A percentile compares a stretch with the other conserved stretches of the same genome.
These are phyloP conservation scores for Cyprinodon diabolis DNA, from an alignment of 2,797 vertebrate species.

Conservation along the genomic window DNA sequence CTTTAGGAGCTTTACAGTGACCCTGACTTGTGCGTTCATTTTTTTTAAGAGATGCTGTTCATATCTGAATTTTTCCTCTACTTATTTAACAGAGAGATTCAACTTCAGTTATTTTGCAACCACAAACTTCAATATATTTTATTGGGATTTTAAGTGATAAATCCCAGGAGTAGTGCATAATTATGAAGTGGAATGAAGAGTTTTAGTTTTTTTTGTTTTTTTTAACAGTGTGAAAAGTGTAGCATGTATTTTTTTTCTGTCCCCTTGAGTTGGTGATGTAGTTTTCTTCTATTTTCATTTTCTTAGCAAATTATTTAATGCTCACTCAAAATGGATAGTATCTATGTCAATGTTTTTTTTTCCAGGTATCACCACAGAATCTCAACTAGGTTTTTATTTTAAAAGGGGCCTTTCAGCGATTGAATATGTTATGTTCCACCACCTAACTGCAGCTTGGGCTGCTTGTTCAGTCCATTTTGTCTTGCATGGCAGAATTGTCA, in stretches of 20 bases:
- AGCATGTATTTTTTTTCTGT: conserved; percentile 10
- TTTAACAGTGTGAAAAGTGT: background rate
- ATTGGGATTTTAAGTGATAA: background rate
- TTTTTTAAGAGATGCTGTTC: conserved; percentile 11
- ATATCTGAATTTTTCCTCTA: background rate
- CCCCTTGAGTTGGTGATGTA: background rate
- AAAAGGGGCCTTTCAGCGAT: background rate
- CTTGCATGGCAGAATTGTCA: background rate
- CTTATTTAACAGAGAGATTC: background rate
- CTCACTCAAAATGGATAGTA: background rate
- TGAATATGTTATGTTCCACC: background rate
- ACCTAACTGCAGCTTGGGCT: background rate
- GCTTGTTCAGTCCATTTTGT: background rate
- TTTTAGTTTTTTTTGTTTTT: background rate
- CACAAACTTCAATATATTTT: background rate
- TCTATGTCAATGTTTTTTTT: background rate
- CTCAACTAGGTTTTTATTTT: background rate
- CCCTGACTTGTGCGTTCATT: conserved; percentile 35
- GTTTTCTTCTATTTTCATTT: background rate
- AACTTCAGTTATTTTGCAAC: background rate
- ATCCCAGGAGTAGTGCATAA: background rate
- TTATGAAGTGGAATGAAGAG: background rate
- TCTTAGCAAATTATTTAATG: background rate
- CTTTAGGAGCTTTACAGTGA: conserved; percentile 46
- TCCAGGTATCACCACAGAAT: background rate